Conservation (phyloP, 2,888 invertebrate genomes). For the Auanema freiburgensis region DNA sequence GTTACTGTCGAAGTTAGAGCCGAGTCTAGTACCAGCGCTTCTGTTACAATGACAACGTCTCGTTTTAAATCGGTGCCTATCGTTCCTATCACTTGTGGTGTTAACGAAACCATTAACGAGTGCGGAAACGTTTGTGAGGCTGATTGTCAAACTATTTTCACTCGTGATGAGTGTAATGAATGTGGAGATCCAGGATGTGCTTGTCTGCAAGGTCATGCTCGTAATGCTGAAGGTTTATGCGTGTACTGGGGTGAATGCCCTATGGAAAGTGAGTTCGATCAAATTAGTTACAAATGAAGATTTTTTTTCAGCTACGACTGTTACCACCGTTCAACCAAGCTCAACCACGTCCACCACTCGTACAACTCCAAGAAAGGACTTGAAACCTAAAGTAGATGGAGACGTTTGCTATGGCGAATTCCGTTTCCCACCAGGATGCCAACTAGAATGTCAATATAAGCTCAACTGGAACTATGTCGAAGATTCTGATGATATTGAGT, state of each 20-base stretch:
- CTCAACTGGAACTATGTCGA: constrained; percentile 59
- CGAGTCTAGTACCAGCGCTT: not conserved
- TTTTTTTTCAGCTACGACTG: constrained; percentile 2
- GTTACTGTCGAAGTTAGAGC: constrained; percentile 17
- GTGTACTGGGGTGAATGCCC: constrained; percentile 64
- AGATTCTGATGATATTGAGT: constrained; percentile 62
- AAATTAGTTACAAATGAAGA: not conserved
- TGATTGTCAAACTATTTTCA: constrained; percentile 61
- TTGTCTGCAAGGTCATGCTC: constrained; percentile 60
- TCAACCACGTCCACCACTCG: not conserved
- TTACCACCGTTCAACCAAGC: not conserved
- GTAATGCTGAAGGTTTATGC: constrained; percentile 45
- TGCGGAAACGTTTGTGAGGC: constrained; percentile 62
- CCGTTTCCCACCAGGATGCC: constrained; percentile 59
- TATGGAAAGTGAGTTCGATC: constrained; percentile 18
- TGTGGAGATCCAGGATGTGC: constrained; percentile 57
- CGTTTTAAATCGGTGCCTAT: no score
- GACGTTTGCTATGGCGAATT: constrained; percentile 62
- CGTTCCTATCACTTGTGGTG: constrained; percentile 35
- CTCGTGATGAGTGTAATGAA: constrained; percentile 54
- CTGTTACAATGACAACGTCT: no score
- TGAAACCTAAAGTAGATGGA: constrained; percentile 31
- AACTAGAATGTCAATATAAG: constrained; percentile 54
- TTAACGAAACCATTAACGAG: constrained; percentile 61
- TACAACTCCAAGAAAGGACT: not conserved